Evolutionary conservation across 2,113 vertebrate genomes (phyloP).

Genomic region (Galbula dea): DNA sequence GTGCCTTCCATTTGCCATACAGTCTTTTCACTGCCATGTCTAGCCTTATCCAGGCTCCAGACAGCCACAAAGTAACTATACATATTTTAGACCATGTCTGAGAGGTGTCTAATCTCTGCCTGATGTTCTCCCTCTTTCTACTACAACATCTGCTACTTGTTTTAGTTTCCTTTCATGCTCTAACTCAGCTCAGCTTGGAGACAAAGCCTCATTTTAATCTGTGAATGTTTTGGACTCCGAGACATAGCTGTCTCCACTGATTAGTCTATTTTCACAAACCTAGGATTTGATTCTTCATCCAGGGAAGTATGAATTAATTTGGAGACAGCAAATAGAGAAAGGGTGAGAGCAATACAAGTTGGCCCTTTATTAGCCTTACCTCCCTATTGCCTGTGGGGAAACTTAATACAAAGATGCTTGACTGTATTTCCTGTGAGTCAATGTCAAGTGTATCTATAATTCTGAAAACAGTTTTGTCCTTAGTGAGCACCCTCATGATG

Average conservation of each 20-base stretch:
- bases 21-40: not conserved
- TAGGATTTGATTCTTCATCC: not conserved
- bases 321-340: not conserved
- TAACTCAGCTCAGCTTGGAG: not conserved
- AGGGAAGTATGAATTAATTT: not conserved
- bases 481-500: not conserved
- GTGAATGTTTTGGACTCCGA: not conserved
- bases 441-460: not conserved
- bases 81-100: not conserved
- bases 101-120: not conserved
- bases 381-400: not conserved
- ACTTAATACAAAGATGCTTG: not conserved
- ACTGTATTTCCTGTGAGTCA: not conserved
- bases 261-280: not conserved
- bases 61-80: not conserved
- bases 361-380: not conserved
- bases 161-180: not conserved
- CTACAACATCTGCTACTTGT: not conserved
- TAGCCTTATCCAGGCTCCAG: not conserved
- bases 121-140: not conserved
- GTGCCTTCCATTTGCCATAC: not conserved
- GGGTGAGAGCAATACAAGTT: not conserved
- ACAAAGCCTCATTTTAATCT: not conserved
- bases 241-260: not conserved
- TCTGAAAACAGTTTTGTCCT: not conserved